Evolutionary conservation across 2,797 vertebrate genomes (phyloP), one percentile per base, ranked within the genome.

Genomic region (Cephalopachus bancanus): DNA sequence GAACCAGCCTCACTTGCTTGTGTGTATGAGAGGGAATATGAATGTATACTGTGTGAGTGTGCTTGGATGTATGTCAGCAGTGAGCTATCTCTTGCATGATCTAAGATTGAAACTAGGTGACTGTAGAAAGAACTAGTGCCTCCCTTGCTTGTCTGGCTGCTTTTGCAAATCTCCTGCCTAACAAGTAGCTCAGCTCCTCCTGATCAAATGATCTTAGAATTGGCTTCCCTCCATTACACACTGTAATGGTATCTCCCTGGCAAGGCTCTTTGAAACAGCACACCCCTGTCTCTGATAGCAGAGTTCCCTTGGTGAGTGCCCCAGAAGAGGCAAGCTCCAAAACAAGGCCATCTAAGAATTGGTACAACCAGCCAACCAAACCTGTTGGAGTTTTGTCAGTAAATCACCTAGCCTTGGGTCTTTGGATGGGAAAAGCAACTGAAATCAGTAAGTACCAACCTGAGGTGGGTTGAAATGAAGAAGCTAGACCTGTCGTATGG

Each of bases 171-270:
- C 97, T 97, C 4, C 93, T 95, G 96, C 95, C 94, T 98, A 96
- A 96, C 95, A 98, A 96, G 97, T 98, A 98, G 97, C 97, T 62
- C 57, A 60, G 67, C 95, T 95, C 49, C 80, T 95, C 84, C 95
- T 97, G 95, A 96, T 97, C 94, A 97, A 96, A 95, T 97, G 94
- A 98, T 97, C 97, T 97, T 92, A 95, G 95, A 97, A 96, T 95
- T 96, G 94, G 96, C 97, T 97, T 97, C 98, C 94, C 98, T 98
- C 97, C 96, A 98, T 98, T 97, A 90, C 96, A 97, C 85, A 80
- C 95, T 98, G 98, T 98, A 98, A 80, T 97, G 97, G 95, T 98
- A 98, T 98, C 98, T 98, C 95, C 83, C 98, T 98, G 97, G 96
- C 87, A 0, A 97, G 94, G 89, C 89, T 97, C 80, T 98, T 98